A percentile compares a stretch with the other conserved stretches of the same genome.
Conservation (phyloP, 2,888 invertebrate species). For the Catotricha subobsoleta region DNA sequence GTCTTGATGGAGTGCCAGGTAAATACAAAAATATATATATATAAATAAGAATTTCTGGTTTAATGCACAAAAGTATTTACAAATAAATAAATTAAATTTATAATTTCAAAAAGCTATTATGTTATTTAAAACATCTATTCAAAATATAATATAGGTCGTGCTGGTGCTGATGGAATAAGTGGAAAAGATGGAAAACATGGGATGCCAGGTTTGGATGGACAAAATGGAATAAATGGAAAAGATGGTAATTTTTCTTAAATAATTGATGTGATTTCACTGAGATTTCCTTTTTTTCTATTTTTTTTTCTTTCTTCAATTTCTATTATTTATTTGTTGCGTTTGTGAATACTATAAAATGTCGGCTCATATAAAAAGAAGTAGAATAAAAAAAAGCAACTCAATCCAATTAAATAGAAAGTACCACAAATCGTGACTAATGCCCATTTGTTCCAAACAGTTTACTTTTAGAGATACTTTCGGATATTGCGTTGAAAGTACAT, state of each 20-base stretch:
- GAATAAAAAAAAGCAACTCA: too few relatives aligned
- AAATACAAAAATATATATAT: not conserved
- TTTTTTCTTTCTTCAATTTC: too few relatives aligned
- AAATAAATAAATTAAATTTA: not conserved
- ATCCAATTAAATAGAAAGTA: too few relatives aligned
- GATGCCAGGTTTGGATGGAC: constrained; percentile 34
- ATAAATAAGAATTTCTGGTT: not conserved
- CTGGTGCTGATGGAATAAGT: constrained; percentile 65
- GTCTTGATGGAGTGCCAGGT: constrained; percentile 65
- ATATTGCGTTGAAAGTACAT: too few relatives aligned
- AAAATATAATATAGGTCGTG: constrained; percentile 35
- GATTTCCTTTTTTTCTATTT: too few relatives aligned
- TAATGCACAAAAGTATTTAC: not conserved
- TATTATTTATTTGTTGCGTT: too few relatives aligned
- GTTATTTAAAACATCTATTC: not conserved
- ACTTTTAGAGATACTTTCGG: too few relatives aligned
- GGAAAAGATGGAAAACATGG: constrained; percentile 57
- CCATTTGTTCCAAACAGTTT: too few relatives aligned
- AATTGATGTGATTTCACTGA: too few relatives aligned
- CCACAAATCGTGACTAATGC: too few relatives aligned
- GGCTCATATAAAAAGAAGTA: too few relatives aligned
- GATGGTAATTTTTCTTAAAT: constrained; percentile 34
- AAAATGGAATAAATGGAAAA: constrained; percentile 45
- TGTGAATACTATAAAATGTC: too few relatives aligned
- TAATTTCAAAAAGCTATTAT: not conserved